A percentile compares a stretch with the other conserved stretches of the same genome.
Conservation (phyloP, 1,140 invertebrate species). For the Drosophila pectinifera region DNA sequence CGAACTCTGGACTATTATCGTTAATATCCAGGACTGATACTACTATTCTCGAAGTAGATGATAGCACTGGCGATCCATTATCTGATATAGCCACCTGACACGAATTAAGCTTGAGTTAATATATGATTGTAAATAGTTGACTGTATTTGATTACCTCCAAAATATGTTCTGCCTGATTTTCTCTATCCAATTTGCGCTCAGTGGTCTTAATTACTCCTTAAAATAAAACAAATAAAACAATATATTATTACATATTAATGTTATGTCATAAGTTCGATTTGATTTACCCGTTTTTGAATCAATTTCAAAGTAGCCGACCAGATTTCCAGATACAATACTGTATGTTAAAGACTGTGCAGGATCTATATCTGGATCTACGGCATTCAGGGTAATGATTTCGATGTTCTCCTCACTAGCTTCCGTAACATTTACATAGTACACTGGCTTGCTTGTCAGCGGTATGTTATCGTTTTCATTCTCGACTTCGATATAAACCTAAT, state of each 20-base stretch:
- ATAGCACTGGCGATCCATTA: constrained; percentile 90
- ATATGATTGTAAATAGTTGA: neutral
- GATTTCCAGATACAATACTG: constrained; percentile 95
- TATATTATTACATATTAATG: neutral
- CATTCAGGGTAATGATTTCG: constrained; percentile 91
- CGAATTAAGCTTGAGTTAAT: neutral
- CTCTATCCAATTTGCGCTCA: constrained; percentile 92
- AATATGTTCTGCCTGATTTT: constrained; percentile 93
- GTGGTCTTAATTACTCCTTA: constrained; percentile 93
- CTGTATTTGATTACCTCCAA: constrained; percentile 88
- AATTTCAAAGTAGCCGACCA: constrained; percentile 95
- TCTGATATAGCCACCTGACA: constrained; percentile 91
- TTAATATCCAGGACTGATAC: constrained; percentile 93
- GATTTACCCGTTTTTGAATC: constrained; percentile 92
- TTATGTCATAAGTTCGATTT: neutral
- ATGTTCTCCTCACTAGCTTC: constrained; percentile 93
- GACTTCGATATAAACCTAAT: constrained; percentile 94
- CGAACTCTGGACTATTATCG: constrained; percentile 93
- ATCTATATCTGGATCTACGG: constrained; percentile 92
- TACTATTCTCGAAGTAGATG: constrained; percentile 93
- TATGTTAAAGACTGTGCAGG: constrained; percentile 89
- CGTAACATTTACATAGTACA: constrained; percentile 92
- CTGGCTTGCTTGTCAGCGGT: constrained; percentile 93
- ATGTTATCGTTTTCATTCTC: constrained; percentile 97
- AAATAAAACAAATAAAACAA: constrained; percentile 58